Evolutionary conservation across 2,113 vertebrate genomes (phyloP).

Genomic region (Orycteropus afer): DNA sequence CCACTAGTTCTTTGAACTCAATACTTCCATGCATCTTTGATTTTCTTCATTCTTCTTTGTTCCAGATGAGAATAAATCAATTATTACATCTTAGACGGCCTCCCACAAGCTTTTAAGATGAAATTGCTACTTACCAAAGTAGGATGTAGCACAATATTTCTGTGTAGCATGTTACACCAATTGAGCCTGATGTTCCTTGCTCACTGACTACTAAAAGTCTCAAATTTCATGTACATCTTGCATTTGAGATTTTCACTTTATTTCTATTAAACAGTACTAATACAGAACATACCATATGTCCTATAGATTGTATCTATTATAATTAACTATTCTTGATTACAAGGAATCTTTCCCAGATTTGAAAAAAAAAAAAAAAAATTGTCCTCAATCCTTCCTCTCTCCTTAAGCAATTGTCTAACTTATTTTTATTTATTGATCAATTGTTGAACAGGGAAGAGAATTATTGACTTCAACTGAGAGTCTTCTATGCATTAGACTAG

Average conservation of each 20-base stretch:
- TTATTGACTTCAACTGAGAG: not conserved
- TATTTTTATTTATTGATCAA: not conserved
- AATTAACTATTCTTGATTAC: not conserved
- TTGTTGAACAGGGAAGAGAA: not conserved
- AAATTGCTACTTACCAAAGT: no score
- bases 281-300: not conserved
- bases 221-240: not conserved
- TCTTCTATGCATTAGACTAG: not conserved
- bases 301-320: not conserved
- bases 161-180: no score
- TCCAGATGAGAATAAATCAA: no score
- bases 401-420: not conserved
- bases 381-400: not conserved
- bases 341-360: not conserved
- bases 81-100: no score
- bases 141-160: no score
- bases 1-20: no score
- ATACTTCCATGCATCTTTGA: no score
- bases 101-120: no score
- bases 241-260: not conserved
- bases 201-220: not conserved
- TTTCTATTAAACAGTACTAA: not conserved
- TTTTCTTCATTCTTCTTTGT: no score
- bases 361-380: not conserved
- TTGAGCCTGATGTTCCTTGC: no score